phyloP scores from a whole-genome alignment of 2,797 vertebrate species.

The Onychomys leucogaster region DNA sequence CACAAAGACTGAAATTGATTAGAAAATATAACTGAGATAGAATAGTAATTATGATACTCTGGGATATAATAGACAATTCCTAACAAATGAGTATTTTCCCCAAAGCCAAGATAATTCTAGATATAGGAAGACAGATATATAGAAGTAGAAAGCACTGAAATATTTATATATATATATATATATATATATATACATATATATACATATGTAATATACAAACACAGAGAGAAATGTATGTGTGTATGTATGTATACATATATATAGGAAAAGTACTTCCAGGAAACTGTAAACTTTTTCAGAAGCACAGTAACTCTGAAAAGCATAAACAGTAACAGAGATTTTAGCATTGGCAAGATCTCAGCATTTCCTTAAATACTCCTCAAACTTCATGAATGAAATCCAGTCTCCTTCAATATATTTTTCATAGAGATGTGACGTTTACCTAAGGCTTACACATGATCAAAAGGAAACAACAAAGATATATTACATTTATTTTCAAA shows the following conservation, averaged over 20 bases:
- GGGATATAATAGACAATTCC: neutral
- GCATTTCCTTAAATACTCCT: neutral
- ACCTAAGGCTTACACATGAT: neutral
- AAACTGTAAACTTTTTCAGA: neutral
- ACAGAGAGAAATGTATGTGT: neutral
- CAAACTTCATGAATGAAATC: conserved; percentile 33
- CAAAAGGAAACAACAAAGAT: conserved; percentile 43
- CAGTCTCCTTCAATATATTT: neutral
- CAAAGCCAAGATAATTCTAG: neutral
- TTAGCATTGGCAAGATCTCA: neutral
- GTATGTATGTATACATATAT: neutral
- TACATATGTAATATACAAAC: neutral
- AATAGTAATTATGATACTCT: neutral
- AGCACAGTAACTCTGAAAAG: neutral
- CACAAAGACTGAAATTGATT: conserved; percentile 6
- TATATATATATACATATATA: neutral
- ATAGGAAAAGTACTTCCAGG: conserved; percentile 12
- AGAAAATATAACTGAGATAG: conserved; percentile 21
- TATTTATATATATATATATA: neutral
- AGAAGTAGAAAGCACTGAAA: neutral
- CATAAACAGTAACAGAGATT: neutral
- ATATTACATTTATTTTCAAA: conserved; percentile 6
- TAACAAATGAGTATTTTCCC: neutral
- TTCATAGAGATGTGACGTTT: neutral
- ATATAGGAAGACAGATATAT: neutral